phyloP scores from a whole-genome alignment of 2,797 vertebrate species.

The Thripadectes ignobilis region DNA sequence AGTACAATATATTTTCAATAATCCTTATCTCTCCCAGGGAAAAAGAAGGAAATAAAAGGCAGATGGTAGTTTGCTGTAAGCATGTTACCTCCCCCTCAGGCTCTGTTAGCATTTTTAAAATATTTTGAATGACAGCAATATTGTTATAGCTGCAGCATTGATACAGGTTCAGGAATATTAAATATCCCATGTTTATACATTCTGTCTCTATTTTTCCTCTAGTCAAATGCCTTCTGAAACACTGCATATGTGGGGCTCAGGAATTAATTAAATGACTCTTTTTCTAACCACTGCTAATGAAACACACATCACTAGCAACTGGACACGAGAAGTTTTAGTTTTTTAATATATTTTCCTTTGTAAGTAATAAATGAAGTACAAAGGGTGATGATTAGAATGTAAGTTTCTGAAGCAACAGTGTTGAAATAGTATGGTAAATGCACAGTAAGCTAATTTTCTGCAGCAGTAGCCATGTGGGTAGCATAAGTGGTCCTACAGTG shows the following conservation, averaged over 20 bases:
- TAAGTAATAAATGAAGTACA: background rate
- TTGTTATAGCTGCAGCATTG: background rate
- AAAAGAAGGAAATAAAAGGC: background rate
- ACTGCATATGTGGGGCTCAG: background rate
- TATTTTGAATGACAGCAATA: slow-evolving; percentile 29
- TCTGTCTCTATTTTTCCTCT: background rate
- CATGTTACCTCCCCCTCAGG: background rate
- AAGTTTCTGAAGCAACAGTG: background rate
- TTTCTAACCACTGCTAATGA: background rate
- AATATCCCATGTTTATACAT: background rate
- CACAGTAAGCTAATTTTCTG: background rate
- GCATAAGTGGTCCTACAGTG: background rate
- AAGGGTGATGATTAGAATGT: background rate
- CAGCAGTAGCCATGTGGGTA: background rate
- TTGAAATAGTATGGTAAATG: background rate
- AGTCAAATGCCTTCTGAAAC: background rate
- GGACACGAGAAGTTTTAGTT: background rate
- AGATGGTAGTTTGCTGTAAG: background rate
- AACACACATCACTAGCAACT: background rate
- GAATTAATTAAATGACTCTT: background rate
- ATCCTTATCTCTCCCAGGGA: background rate
- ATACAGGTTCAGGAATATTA: background rate
- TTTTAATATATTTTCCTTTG: background rate
- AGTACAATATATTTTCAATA: slow-evolving; percentile 49
- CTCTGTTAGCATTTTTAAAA: background rate